Percentiles rank a stretch among this genome's conserved stretches.
These are phyloP conservation scores for Lepus europaeus DNA, from an alignment of 2,113 vertebrate genomes.

Conservation along the genomic window DNA sequence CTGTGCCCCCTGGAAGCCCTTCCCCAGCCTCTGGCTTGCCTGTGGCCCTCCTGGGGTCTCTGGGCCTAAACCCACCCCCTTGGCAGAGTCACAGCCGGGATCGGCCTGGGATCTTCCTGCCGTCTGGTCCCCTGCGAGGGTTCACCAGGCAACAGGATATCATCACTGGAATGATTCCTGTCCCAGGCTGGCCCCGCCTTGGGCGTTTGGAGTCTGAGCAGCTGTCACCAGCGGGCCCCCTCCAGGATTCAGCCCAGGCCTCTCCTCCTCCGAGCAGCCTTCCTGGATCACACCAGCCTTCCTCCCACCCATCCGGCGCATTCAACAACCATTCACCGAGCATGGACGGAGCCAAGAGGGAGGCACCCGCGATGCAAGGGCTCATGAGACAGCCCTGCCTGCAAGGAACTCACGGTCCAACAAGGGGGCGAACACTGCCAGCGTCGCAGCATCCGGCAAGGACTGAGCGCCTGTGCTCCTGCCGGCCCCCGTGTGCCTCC, in stretches of 20 bases:
- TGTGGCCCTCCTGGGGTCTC: not conserved
- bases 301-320: not conserved
- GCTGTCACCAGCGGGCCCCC: not conserved
- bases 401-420: not conserved
- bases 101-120: not conserved
- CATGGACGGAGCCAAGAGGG: not conserved
- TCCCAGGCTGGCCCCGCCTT: conserved; percentile 74
- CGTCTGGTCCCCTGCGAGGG: not conserved
- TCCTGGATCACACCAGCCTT: not conserved
- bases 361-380: not conserved
- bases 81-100: not conserved
- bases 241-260: not conserved
- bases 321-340: not conserved
- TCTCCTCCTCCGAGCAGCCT: not conserved
- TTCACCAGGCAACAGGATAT: conserved; percentile 64
- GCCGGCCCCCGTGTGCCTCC: not conserved
- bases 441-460: fast-evolving
- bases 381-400: too few relatives aligned
- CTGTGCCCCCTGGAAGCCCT: too few relatives aligned
- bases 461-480: fast-evolving
- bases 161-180: conserved; percentile 63
- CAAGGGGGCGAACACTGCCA: not conserved
- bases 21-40: too few relatives aligned
- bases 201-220: conserved; percentile 73
- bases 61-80: not conserved